phyloP scores from a whole-genome alignment of 2,797 vertebrate species.

The Sebastes dallii region DNA sequence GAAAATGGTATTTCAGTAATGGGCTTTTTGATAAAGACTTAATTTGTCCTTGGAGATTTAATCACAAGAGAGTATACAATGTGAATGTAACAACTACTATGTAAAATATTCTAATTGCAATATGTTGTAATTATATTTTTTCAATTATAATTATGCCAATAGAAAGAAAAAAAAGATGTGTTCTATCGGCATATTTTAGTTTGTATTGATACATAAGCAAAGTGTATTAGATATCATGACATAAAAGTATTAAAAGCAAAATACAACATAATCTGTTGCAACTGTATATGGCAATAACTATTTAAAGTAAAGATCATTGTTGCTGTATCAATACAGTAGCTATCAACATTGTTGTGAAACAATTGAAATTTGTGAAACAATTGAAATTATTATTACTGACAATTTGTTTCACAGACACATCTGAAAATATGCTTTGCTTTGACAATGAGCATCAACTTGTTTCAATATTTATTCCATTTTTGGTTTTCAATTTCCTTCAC shows the following conservation, averaged over 20 bases:
- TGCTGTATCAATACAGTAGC: not conserved
- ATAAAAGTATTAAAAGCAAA: not conserved
- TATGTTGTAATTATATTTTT: not conserved
- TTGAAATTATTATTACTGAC: not conserved
- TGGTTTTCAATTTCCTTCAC: conserved; percentile 63
- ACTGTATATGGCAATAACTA: not conserved
- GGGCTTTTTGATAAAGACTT: not conserved
- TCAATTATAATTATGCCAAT: not conserved
- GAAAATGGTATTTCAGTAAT: not conserved
- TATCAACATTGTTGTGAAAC: not conserved
- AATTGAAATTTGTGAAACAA: not conserved
- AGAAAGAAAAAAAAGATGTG: not conserved
- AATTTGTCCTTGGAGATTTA: not conserved
- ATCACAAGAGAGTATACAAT: not conserved
- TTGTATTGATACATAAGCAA: not conserved
- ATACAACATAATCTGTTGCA: not conserved
- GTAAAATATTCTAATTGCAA: too few species aligned
- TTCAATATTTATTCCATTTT: conserved; percentile 55
- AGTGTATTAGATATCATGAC: not conserved
- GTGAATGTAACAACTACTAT: not conserved
- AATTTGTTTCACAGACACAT: not conserved
- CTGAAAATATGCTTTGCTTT: conserved; percentile 1
- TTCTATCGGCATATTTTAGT: not conserved
- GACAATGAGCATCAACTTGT: conserved; percentile 30
- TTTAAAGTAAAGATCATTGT: not conserved